phyloP scores from a whole-genome alignment of 1,140 invertebrate species.

The Sinonovacula constricta region DNA sequence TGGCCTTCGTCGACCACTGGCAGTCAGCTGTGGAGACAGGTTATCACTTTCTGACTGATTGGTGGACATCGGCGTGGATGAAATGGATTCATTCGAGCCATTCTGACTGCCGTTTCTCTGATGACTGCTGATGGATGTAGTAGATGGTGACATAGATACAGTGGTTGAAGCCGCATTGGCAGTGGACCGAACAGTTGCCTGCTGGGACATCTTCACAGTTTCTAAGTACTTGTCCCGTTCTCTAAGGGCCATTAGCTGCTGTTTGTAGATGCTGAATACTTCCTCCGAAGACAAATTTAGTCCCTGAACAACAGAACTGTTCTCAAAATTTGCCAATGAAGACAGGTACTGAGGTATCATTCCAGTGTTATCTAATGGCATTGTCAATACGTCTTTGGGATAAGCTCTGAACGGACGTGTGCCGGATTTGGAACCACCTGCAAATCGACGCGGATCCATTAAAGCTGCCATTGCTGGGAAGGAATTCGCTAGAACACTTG shows the following conservation, averaged over 20 bases:
- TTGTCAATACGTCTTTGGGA: conserved; percentile 56
- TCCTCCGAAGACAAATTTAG: conserved; percentile 55
- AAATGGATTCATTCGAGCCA: neutral
- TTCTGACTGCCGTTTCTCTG: neutral
- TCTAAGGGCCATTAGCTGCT: conserved; percentile 52
- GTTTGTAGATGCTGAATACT: conserved; percentile 58
- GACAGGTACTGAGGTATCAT: conserved; percentile 37
- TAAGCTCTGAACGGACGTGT: conserved; percentile 63
- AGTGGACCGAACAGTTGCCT: conserved; percentile 17
- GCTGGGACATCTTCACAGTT: conserved; percentile 32
- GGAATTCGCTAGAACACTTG: conserved; percentile 32
- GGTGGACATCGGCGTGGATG: conserved; percentile 13
- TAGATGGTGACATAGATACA: conserved; percentile 5
- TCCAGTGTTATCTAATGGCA: conserved; percentile 48
- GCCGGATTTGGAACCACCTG: conserved; percentile 40
- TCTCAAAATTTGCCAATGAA: conserved; percentile 47
- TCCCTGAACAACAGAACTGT: conserved; percentile 46
- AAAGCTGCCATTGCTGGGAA: conserved; percentile 59
- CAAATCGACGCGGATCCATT: conserved; percentile 53
- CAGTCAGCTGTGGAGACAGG: neutral
- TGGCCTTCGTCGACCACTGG: conserved; percentile 58
- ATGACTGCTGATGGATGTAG: neutral
- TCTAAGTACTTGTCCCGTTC: conserved; percentile 53
- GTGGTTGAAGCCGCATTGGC: conserved; percentile 16
- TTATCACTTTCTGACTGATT: neutral